Conservation (phyloP, 1,140 invertebrate genomes). For the Drosophila navojoa region DNA sequence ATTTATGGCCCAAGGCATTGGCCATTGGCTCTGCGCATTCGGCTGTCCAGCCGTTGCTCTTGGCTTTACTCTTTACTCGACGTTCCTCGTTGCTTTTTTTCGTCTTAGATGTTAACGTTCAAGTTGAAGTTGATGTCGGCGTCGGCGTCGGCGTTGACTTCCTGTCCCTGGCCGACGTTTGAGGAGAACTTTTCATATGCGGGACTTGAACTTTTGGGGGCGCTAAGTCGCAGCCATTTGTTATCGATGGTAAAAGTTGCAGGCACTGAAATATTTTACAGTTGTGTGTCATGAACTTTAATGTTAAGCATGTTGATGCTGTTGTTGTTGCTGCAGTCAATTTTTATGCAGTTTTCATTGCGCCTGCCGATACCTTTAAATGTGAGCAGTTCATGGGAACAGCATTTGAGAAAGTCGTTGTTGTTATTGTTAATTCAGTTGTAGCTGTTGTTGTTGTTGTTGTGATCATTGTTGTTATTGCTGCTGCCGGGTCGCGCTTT, state of each 20-base stretch:
- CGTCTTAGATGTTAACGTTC: constrained; percentile 31
- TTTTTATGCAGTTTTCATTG: constrained; percentile 52
- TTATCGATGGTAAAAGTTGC: constrained; percentile 75
- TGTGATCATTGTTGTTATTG: constrained; percentile 30
- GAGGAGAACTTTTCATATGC: constrained; percentile 75
- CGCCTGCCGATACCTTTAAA: constrained; percentile 69
- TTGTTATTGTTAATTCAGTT: constrained; percentile 47
- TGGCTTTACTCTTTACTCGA: constrained; percentile 47
- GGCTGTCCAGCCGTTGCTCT: constrained; percentile 47
- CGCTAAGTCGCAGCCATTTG: constrained; percentile 77
- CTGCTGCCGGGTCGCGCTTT: constrained; percentile 21
- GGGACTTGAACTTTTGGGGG: constrained; percentile 78
- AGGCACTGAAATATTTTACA: constrained; percentile 75
- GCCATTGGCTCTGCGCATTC: constrained; percentile 46
- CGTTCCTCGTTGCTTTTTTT: background rate
- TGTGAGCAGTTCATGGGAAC: constrained; percentile 80
- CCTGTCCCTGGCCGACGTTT: constrained; percentile 59
- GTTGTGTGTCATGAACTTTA: constrained; percentile 82
- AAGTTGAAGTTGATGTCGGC: constrained; percentile 3
- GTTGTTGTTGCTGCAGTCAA: constrained; percentile 30
- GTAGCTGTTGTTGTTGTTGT: constrained; percentile 24
- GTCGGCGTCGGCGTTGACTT: constrained; percentile 46
- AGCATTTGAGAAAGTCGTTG: constrained; percentile 66
- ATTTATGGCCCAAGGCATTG: constrained; percentile 78
- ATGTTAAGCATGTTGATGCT: constrained; percentile 68